These are phyloP conservation scores for Thamnophis elegans DNA, from an alignment of 2,797 vertebrate species.

Conservation along the genomic window DNA sequence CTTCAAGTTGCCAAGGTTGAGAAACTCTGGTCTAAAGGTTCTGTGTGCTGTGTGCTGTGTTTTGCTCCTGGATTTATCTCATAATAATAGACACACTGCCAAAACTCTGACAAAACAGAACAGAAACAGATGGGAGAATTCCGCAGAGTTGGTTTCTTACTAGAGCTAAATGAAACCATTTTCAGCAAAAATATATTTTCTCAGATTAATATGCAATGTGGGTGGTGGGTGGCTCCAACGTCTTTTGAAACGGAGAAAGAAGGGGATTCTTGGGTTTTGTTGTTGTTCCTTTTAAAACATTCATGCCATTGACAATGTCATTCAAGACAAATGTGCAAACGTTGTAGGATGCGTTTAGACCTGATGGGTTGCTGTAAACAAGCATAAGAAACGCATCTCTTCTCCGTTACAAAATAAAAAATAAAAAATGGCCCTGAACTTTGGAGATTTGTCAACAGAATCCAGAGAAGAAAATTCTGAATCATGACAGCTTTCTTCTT, in stretches of 20 bases:
- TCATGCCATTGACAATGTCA: background rate
- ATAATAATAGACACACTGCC: too few relatives aligned
- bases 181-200: background rate
- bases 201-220: background rate
- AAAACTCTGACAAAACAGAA: background rate
- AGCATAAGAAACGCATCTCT: background rate
- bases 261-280: background rate
- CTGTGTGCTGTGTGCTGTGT: too few relatives aligned
- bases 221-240: background rate
- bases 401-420: background rate
- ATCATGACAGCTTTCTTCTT: background rate
- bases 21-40: too few relatives aligned
- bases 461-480: background rate
- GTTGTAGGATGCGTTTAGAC: background rate
- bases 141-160: background rate
- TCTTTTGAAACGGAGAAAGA: background rate
- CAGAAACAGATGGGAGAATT: background rate
- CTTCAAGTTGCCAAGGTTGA: too few relatives aligned
- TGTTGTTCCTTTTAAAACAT: background rate
- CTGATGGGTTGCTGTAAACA: background rate
- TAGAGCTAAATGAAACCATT: background rate
- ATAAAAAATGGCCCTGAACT: too few relatives aligned
- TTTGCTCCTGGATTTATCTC: too few relatives aligned
- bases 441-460: background rate
- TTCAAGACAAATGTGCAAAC: background rate